Evolutionary conservation across 2,888 invertebrate species (phyloP), one percentile per base, ranked within the genome.

Genomic region (Thalpophila matura): DNA sequence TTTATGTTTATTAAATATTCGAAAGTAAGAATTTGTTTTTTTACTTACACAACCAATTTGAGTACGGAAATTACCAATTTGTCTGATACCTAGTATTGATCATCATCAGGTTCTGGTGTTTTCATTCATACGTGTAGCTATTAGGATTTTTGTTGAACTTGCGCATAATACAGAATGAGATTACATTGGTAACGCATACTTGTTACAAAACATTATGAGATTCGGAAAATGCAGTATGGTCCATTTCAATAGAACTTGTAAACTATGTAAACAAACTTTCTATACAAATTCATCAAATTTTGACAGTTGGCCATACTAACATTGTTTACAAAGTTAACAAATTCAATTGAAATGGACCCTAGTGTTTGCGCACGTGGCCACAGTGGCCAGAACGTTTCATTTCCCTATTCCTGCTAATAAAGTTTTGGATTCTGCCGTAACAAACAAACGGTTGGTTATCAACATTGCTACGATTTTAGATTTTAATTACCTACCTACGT

Each of bases 361-460:
- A n/a, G n/a, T 80, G 77, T 79, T 81, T 68, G 70, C 53, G 50
- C 74, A 78, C 77, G 77, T 81, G 77, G 73, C 18, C 37, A 38
- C 22, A 22, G 72, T 69, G 71, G 62, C 26, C 43, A 49, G 45
- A 42, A 31, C 29, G 33, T 68, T 65, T 43, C 58, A 56, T 63
- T 78, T 80, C 76, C 76, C 63, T 65, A 77, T 79, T 79, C 70
- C 79, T 54, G 75, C 69, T 75, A 71, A 67, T 80, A 78, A 76
- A 70, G 79, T 76, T 82, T 81, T 81, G 76, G 68, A 76, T 77
- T 79, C 73, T 61, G 60, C 59, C 50, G 77, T 77, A 79, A 81
- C 80, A 84, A 85, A 83, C 84, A 79, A 80, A 62, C 71, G 46
- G 56, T 73, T 71, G 71, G 79, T 76, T 73, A 79, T 82, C 83